These are phyloP conservation scores for Drosophila emarginata DNA, from an alignment of 2,888 invertebrate species.

Conservation along the genomic window DNA sequence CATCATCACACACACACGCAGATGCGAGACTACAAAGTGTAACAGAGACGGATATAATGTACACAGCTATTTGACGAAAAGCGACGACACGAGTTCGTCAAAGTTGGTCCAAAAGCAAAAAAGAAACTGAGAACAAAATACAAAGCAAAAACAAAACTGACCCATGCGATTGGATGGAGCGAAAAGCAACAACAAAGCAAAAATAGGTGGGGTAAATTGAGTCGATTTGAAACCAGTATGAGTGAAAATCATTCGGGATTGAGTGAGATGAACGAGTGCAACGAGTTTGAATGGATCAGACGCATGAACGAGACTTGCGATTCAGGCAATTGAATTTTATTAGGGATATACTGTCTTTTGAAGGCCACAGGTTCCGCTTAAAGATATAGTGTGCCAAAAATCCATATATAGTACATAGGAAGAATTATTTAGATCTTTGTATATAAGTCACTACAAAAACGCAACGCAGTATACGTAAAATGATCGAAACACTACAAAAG, in stretches of 20 bases:
- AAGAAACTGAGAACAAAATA: conserved; percentile 40
- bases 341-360: neutral
- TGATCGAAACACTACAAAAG: conserved; percentile 14
- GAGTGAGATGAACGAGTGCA: conserved; percentile 5
- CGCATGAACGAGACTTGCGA: neutral
- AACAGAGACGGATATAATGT: conserved; percentile 55
- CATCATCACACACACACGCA: neutral
- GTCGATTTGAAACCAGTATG: conserved; percentile 39
- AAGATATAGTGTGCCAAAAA: conserved; percentile 42
- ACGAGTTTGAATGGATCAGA: neutral
- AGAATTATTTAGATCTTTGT: conserved; percentile 28
- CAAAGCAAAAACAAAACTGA: conserved; percentile 49
- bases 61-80: conserved; percentile 62
- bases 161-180: conserved; percentile 69
- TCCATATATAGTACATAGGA: neutral
- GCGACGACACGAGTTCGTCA: conserved; percentile 78
- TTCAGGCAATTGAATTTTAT: neutral
- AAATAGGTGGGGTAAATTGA: conserved; percentile 58
- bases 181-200: conserved; percentile 40
- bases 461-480: conserved; percentile 79
- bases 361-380: conserved; percentile 44
- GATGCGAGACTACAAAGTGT: conserved; percentile 22
- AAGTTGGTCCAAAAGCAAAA: conserved; percentile 50
- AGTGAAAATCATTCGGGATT: conserved; percentile 41
- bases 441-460: conserved; percentile 41